Percentiles rank a stretch among this genome's conserved stretches.
These are phyloP conservation scores for Aethina tumida DNA, from an alignment of 1,140 invertebrate genomes.

Conservation along the genomic window DNA sequence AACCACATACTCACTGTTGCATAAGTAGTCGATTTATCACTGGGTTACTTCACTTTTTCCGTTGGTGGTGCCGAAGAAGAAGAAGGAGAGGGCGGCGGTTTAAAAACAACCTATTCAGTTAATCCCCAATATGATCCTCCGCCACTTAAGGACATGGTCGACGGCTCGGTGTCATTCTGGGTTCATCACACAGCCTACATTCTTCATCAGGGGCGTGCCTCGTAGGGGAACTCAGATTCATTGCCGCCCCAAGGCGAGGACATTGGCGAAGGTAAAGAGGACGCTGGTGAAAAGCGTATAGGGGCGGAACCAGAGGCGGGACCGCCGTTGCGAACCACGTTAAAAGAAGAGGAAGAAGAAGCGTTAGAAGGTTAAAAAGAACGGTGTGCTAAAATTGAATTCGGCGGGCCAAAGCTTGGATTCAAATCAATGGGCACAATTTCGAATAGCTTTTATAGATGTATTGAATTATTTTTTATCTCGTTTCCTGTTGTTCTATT, in stretches of 20 bases:
- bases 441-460: too few species aligned
- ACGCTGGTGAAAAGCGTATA: constrained; percentile 35
- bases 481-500: too few species aligned
- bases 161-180: constrained; percentile 62
- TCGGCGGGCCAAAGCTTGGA: too few species aligned
- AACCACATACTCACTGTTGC: too few species aligned
- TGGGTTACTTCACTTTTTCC: constrained; percentile 56
- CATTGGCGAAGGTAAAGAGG: too few species aligned
- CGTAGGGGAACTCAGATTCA: constrained; percentile 43
- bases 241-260: constrained; percentile 28
- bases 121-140: constrained; percentile 42
- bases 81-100: constrained; percentile 28
- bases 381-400: too few species aligned
- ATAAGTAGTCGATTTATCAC: constrained; percentile 72
- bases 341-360: constrained; percentile 58
- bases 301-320: constrained; percentile 52
- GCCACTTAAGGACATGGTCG: constrained; percentile 44
- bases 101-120: constrained; percentile 31
- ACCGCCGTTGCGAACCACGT: constrained; percentile 54
- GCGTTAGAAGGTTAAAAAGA: too few species aligned
- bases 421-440: too few species aligned
- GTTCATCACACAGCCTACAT: constrained; percentile 71
- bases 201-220: constrained; percentile 63
- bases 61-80: constrained; percentile 45
- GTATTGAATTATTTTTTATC: too few species aligned